Conservation (phyloP, 2,113 vertebrate species). For the Neopipo cinnamomea region DNA sequence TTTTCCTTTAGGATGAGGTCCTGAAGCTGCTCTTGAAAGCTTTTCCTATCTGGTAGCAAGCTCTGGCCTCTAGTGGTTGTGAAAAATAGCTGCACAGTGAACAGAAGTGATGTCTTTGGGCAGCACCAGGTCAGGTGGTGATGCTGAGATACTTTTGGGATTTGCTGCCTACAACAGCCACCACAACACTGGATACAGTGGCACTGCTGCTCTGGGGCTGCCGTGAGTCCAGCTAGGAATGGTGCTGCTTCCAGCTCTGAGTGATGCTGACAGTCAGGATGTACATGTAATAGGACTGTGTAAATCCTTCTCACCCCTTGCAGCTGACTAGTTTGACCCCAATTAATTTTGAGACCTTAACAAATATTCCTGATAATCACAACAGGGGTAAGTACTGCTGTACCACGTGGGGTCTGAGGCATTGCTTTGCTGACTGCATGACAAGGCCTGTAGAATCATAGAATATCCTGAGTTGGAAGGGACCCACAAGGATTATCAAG, state of each 20-base stretch:
- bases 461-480: background rate
- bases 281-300: fast-evolving
- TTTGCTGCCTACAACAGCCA: background rate
- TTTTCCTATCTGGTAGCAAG: background rate
- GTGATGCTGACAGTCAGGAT: background rate
- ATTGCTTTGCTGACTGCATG: background rate
- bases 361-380: background rate
- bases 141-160: background rate
- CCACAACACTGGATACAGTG: background rate
- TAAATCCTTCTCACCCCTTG: background rate
- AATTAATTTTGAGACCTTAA: background rate
- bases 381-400: background rate
- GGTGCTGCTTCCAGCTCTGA: background rate
- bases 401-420: background rate
- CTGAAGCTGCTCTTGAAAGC: background rate
- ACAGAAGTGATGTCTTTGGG: fast-evolving
- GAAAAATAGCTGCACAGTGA: background rate
- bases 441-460: fast-evolving
- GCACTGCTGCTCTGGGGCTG: fast-evolving
- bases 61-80: conserved; percentile 37
- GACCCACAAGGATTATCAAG: fast-evolving
- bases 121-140: fast-evolving
- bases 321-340: background rate
- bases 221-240: background rate
- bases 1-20: background rate